Conservation (phyloP, 2,888 invertebrate species). For the Hetaerina titia region DNA sequence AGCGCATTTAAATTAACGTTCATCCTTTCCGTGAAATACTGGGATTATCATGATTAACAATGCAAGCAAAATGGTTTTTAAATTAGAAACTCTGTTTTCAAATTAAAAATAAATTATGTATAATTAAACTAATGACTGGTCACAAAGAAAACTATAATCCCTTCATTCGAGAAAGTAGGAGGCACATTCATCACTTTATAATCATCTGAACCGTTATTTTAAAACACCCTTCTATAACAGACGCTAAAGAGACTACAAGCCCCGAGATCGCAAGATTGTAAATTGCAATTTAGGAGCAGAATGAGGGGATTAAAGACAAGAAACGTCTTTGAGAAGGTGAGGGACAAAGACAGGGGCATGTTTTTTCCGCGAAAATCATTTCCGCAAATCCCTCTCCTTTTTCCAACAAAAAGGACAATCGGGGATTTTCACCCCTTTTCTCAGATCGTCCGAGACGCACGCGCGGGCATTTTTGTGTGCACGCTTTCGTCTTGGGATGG, state of each 20-base stretch:
- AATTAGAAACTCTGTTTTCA: too few relatives aligned
- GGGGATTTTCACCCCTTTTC: conserved; percentile 39
- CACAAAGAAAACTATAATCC: too few relatives aligned
- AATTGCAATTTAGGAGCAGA: conserved; percentile 54
- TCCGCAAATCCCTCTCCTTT: conserved; percentile 20
- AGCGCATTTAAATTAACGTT: too few relatives aligned
- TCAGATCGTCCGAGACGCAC: conserved; percentile 30
- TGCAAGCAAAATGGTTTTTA: too few relatives aligned
- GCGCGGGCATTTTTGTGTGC: neutral
- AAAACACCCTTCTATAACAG: conserved; percentile 40
- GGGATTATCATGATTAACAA: too few relatives aligned
- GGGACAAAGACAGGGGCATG: conserved; percentile 33
- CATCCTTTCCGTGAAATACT: too few relatives aligned
- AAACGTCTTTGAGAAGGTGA: neutral
- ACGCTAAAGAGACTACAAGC: conserved; percentile 7
- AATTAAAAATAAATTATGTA: too few relatives aligned
- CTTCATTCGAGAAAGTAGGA: too few relatives aligned
- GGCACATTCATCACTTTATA: neutral
- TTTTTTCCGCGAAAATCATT: conserved; percentile 43
- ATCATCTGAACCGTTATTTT: neutral
- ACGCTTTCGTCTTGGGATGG: neutral
- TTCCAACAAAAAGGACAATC: conserved; percentile 10
- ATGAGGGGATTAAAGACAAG: conserved; percentile 39
- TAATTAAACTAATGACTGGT: too few relatives aligned
- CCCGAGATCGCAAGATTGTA: conserved; percentile 61